Percentiles rank a stretch among this genome's conserved stretches.
phyloP scores from a whole-genome alignment of 2,888 invertebrate genomes.

The Kuschelorhynchus macadamiae region DNA sequence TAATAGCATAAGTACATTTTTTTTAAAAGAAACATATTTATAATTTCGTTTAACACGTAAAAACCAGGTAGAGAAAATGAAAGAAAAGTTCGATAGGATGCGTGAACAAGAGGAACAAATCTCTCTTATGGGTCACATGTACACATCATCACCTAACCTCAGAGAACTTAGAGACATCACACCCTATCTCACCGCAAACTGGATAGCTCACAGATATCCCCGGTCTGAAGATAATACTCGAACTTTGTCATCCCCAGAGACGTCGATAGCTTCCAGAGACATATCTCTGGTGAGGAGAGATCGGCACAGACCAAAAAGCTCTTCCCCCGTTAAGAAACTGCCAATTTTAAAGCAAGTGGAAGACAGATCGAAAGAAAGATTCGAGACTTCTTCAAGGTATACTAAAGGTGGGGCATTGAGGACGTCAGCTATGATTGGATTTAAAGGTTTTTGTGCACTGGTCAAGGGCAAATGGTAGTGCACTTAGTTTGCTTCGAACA shows the following conservation, averaged over 20 bases:
- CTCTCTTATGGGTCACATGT: conserved; percentile 83
- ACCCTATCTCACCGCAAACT: conserved; percentile 83
- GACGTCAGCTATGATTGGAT: conserved; percentile 26
- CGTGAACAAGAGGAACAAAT: conserved; percentile 62
- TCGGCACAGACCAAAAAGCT: conserved; percentile 65
- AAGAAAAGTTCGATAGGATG: conserved; percentile 79
- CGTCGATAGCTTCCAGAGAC: conserved; percentile 59
- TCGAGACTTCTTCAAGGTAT: conserved; percentile 64
- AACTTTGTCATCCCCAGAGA: conserved; percentile 73
- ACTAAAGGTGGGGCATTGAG: conserved; percentile 54
- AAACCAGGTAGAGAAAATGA: conserved; percentile 73
- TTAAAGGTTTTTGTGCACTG: conserved; percentile 21
- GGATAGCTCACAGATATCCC: conserved; percentile 87
- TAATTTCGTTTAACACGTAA: no score
- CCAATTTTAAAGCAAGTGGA: conserved; percentile 30
- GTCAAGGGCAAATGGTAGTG: conserved; percentile 2
- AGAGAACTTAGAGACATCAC: conserved; percentile 83
- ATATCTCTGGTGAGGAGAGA: conserved; percentile 68
- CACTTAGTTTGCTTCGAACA: no score
- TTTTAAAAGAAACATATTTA: no score
- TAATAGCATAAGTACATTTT: no score
- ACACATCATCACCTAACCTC: conserved; percentile 85
- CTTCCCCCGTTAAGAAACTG: conserved; percentile 69
- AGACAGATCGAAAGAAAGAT: conserved; percentile 32
- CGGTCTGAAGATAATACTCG: conserved; percentile 78